Evolutionary conservation across 2,888 invertebrate species (phyloP).

Genomic region (Ormyrus thymus): DNA sequence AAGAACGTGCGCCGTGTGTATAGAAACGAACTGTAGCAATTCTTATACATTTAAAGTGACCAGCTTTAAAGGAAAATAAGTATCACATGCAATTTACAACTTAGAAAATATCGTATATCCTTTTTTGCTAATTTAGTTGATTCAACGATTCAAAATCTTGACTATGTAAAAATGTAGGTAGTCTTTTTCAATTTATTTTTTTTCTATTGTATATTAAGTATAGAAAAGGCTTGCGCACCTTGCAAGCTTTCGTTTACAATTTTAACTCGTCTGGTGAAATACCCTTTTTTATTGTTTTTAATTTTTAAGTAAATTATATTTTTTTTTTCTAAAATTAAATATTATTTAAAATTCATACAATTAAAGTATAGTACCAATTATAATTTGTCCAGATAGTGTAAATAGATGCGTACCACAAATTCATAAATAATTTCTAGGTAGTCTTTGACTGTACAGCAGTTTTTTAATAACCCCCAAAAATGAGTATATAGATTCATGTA

Average conservation of each 20-base stretch:
- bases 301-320: constrained; percentile 55
- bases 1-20: constrained; percentile 39
- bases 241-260: constrained; percentile 33
- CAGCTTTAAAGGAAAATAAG: constrained; percentile 21
- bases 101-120: constrained; percentile 43
- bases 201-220: constrained; percentile 47
- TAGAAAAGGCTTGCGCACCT: constrained; percentile 17
- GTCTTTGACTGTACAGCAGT: constrained; percentile 48
- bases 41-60: constrained; percentile 20
- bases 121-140: constrained; percentile 41
- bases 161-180: constrained; percentile 54
- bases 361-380: constrained; percentile 38
- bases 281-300: constrained; percentile 48
- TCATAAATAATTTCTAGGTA: constrained; percentile 43
- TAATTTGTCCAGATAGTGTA: constrained; percentile 48
- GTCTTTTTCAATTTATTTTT: constrained; percentile 43
- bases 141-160: constrained; percentile 31
- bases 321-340: constrained; percentile 50
- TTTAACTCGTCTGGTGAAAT: constrained; percentile 46
- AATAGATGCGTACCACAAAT: constrained; percentile 45
- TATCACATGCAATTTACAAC: constrained; percentile 27
- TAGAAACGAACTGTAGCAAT: constrained; percentile 39
- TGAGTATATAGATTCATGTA: constrained; percentile 38
- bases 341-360: constrained; percentile 40
- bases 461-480: constrained; percentile 46